Evolutionary conservation across 2,797 vertebrate genomes (phyloP), one percentile per base, ranked within the genome.

Genomic region (Microctenopoma lineatum): DNA sequence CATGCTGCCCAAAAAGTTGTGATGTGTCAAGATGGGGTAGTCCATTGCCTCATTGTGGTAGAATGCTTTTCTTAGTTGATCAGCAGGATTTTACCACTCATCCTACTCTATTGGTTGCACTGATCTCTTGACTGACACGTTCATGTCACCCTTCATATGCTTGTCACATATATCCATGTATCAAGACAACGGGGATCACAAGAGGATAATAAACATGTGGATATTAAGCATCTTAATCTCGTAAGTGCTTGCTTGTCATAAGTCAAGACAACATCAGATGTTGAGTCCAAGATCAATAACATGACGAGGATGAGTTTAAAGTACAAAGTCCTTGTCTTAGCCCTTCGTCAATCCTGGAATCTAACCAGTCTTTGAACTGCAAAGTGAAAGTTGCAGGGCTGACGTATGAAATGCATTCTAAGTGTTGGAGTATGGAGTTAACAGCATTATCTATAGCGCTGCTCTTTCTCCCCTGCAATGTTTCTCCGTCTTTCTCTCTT

Each of bases 401-500:
- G 39, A 54, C 25, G 44, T 44, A 47, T 72, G 38, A 36, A 57
- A 61, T 48, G 16, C 15, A 46, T 45, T 42, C 5, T 14, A 34
- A n/a, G 7, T 58, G 15, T 25, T 45, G 32, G 26, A 60, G 55
- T 63, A 16, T 64, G 8, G 51, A 59, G 34, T 63, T 34, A 66
- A 57, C 14, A 52, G 21, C 15, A 47, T 53, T 59, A 70, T 12
- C 34, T 62, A 42, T 38, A 45, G n/a, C 54, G 52, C 44, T 34
- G 10, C n/a, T 77, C 53, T 60, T 59, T 62, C 34, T 54, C 34
- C 56, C 55, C 32, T 27, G 12, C 21, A 38, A 2, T 38, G 14
- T 66, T 59, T 76, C 53, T 71, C 26, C 36, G 50, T 53, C 67
- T 62, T 52, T 59, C 47, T 34, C 64, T 54, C 55, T 62, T 38